Evolutionary conservation across 2,113 vertebrate genomes (phyloP), one percentile per base, ranked within the genome.

Genomic region (Pampusana beccarii): DNA sequence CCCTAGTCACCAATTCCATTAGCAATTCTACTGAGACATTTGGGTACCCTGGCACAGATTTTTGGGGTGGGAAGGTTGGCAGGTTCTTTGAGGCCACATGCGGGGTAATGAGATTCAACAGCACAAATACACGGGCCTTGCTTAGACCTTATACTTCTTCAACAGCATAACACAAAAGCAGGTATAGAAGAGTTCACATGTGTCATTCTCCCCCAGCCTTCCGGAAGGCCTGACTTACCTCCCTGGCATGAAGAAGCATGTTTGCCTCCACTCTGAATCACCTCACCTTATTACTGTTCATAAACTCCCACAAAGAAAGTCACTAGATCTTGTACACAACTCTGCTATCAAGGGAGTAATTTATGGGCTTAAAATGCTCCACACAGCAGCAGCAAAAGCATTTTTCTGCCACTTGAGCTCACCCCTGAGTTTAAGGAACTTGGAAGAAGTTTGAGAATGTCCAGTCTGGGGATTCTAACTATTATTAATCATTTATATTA

Each of bases 111-210:
- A 75, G 21, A 60, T 31, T 70, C 56, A 74, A 48, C 10, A 92
- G 50, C 11, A 81, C 46, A 90, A 79, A 82, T 4, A 24, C 29
- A 44, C 0, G 11, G 9, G 18, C 17, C 61, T 83, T 80, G 50
- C 33, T 64, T 33, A 42, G 24, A 40, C 9, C 23, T 10, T 48
- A 26, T 10, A 3, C 10, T 85, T 53, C 61, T 65, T 90, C 60
- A 81, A 11, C 31, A 62, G 4, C 20, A 2, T 16, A 86, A 46
- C 31, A 51, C 67, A 56, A 46, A 40, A 48, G 4, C 23, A 46
- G 21, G 16, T 26, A 38, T 0, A n/a, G 8, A 86, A 54, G 19
- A 1, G 0, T 6, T 23, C 28, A 53, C 16, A 33, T 17, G 42
- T 0, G 0, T 60, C 65, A 38, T 24, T 46, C 57, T 58, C 65